Conservation (phyloP, 2,797 vertebrate genomes). For the Poeciliopsis paucimaculata region DNA sequence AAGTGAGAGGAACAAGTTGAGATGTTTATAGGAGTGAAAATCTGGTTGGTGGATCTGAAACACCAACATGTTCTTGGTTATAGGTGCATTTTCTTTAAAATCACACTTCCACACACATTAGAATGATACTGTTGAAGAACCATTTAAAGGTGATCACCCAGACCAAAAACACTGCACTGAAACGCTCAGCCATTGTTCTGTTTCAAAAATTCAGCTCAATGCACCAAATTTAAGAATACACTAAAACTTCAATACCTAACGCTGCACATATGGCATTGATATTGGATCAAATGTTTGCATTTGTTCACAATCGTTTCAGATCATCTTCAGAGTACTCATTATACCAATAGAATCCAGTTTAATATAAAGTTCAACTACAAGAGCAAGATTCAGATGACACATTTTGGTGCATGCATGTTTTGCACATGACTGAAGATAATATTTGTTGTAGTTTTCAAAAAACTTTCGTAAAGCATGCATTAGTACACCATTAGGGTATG, state of each 20-base stretch:
- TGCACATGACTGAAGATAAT: slow-evolving; percentile 4
- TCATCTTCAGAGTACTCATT: slow-evolving; percentile 1
- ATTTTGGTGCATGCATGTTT: background rate
- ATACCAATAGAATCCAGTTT: background rate
- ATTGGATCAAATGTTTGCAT: background rate
- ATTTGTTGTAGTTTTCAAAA: background rate
- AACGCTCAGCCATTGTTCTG: background rate
- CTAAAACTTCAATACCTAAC: background rate
- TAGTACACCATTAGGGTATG: background rate
- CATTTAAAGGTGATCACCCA: background rate
- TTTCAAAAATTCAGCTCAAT: background rate
- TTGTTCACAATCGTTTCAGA: background rate
- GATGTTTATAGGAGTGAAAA: background rate
- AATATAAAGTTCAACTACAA: background rate
- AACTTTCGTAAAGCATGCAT: background rate
- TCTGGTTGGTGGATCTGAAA: background rate
- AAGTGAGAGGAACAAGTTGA: slow-evolving; percentile 18
- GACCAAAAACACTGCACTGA: background rate
- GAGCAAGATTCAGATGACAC: background rate
- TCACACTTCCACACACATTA: background rate
- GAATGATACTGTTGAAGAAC: background rate
- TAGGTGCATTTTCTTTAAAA: background rate
- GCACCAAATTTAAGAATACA: background rate
- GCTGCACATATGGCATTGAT: background rate
- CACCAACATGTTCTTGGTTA: background rate